Evolutionary conservation across 2,888 invertebrate genomes (phyloP).

Genomic region (Acrocera orbiculus): DNA sequence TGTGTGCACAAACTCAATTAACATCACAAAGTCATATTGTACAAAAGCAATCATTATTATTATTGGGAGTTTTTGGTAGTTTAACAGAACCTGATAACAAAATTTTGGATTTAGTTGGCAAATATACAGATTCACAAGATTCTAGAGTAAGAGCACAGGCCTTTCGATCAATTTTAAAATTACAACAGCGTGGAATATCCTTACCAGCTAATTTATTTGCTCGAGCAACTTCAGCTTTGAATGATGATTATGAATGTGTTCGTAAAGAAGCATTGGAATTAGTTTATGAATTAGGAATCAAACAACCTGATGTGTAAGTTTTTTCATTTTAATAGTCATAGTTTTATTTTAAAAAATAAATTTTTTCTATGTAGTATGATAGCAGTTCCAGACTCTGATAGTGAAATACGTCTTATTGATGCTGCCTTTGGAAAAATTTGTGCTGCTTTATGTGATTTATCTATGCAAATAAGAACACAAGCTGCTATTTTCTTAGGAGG

Average conservation of each 20-base stretch:
- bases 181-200: slow-evolving; percentile 66
- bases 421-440: slow-evolving; percentile 94
- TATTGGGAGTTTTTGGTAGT: slow-evolving; percentile 23
- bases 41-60: slow-evolving; percentile 27
- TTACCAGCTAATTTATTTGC: slow-evolving; percentile 50
- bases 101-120: slow-evolving; percentile 56
- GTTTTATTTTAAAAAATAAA: neutral
- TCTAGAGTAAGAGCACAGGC: slow-evolving; percentile 81
- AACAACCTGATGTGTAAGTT: slow-evolving; percentile 69
- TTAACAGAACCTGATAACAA: slow-evolving; percentile 39
- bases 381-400: slow-evolving; percentile 53
- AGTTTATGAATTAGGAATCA: slow-evolving; percentile 68
- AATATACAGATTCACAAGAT: slow-evolving; percentile 75
- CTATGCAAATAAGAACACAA: slow-evolving; percentile 68
- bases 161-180: slow-evolving; percentile 64
- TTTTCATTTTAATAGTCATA: neutral
- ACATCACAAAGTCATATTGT: slow-evolving; percentile 26
- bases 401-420: slow-evolving; percentile 77
- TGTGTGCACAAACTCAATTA: slow-evolving; percentile 25
- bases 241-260: slow-evolving; percentile 89
- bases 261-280: slow-evolving; percentile 70
- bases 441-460: slow-evolving; percentile 79
- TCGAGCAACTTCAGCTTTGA: slow-evolving; percentile 51
- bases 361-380: slow-evolving; percentile 38
- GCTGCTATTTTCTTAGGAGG: slow-evolving; percentile 74